Evolutionary conservation across 2,113 vertebrate species (phyloP), one percentile per base, ranked within the genome.

Genomic region (Sturnira hondurensis): DNA sequence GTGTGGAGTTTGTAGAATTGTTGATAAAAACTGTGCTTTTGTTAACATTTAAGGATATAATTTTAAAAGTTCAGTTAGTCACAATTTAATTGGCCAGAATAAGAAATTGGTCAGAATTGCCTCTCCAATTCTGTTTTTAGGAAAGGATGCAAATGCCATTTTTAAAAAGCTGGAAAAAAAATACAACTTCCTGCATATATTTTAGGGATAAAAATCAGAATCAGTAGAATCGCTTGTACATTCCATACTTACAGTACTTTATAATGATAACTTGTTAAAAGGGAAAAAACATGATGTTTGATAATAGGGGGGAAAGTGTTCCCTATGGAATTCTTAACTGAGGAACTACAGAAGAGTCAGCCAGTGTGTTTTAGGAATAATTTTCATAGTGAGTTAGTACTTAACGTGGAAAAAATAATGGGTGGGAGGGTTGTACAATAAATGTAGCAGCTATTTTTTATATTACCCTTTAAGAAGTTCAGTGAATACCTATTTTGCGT

Each of bases 81-180:
- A 94, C 76, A 93, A 71, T 92, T 54, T 96, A 80, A 86, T 67
- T 81, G 78, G 47, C 54, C 43, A 95, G 38, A 91, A 71, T 71
- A 97, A 87, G 50, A 92, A 88, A 54, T 47, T 94, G 67, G 26
- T 65, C 47, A 92, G 85, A 81, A 91, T 80, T 85, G 24, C 17
- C 47, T 74, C 12, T 95, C 74, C 89, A 78, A 83, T 91, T 81
- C 73, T 68, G 5, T 58, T 70, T 87, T 84, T 87, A 76, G 58
- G 15, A 88, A 94, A 77, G 26, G 45, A 67, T 45, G 33, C 20
- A 86, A 94, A 95, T 41, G 13, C 7, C 31, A 56, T 50, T 92
- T 89, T 43, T 70, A 81, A 93, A 78, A 84, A 95, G 41, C 17
- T 86, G 36, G 41, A 24, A 58, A 67, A 58, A 67, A 92, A 88